Evolutionary conservation across 92 coral and sea anemone species (phyloP).

Genomic region (Nematostella vectensis): DNA sequence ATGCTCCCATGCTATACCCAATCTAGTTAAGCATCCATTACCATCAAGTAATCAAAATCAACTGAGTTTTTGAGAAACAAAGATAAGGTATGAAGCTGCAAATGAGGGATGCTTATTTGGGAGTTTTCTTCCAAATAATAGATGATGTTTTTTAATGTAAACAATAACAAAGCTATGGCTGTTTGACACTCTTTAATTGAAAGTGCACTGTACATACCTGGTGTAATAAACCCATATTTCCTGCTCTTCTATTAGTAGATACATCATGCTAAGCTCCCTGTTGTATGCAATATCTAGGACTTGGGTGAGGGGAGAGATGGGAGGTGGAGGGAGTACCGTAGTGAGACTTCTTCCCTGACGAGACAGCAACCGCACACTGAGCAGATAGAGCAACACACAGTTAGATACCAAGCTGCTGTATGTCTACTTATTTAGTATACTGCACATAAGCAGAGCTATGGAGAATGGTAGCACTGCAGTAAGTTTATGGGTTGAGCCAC

Average conservation of each 20-base stretch:
- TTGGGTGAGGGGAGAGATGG: conserved; percentile 70
- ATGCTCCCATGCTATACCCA: too few relatives aligned
- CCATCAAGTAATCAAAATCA: too few relatives aligned
- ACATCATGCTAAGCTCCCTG: conserved; percentile 85
- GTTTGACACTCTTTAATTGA: too few relatives aligned
- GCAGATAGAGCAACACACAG: neutral
- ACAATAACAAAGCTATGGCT: too few relatives aligned
- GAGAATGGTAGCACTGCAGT: too few relatives aligned
- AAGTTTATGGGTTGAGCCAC: too few relatives aligned
- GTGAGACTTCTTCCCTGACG: conserved; percentile 57
- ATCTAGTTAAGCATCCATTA: too few relatives aligned
- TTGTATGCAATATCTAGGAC: conserved; percentile 61
- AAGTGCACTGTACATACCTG: conserved; percentile 49
- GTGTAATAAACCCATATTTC: conserved; percentile 98
- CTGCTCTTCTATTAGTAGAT: conserved; percentile 62
- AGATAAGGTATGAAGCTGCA: too few relatives aligned
- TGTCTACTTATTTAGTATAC: neutral
- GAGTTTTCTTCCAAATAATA: too few relatives aligned
- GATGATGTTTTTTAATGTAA: too few relatives aligned
- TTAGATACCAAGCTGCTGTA: neutral
- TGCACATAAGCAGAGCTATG: neutral
- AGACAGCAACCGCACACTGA: conserved; percentile 79
- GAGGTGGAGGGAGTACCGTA: conserved; percentile 96
- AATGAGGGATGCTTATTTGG: too few relatives aligned
- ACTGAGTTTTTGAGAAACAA: too few relatives aligned